Evolutionary conservation across 1,140 invertebrate species (phyloP), one percentile per base, ranked within the genome.

Genomic region (Adelges cooleyi): DNA sequence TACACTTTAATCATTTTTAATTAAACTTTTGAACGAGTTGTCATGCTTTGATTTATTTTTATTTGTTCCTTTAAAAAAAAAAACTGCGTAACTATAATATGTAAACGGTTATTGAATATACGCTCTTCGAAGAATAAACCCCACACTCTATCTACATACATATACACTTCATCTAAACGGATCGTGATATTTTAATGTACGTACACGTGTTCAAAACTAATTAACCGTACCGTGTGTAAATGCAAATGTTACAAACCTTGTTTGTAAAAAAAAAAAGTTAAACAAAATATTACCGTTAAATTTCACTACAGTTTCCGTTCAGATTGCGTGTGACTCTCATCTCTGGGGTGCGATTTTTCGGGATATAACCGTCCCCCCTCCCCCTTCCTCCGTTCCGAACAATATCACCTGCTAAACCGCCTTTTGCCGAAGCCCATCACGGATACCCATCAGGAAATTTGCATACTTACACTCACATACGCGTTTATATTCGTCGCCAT

Each of bases 321-420:
- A 48, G 56, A 62, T 62, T 62, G 56, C 22, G 29, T 33, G 44
- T 62, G 38, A 62, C 42, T 25, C 56, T 33, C 42, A 46, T 62
- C 56, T 62, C 56, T 62, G 56, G 56, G 56, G 56, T 62, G 38
- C 56, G 42, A 62, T 62, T 62, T 62, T 62, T 62, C 42, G 42
- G 56, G 42, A 62, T 42, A 52, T 25, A 42, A 44, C 54, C 17
- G 11, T 1, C 38, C 10, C 25, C 40, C 9, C 42, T 10, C 23
- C 1, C 15, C 10, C 54, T 8, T 5, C 3, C 40, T n/a, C n/a
- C n/a, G n/a, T 11, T 48, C 3, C 44, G 17, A 62, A 62, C 56
- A 22, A 48, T 62, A 62, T 62, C 56, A 62, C 56, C 56, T 62
- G 56, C 56, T 62, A 62, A 62, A 62, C 56, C 46, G 56, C 56